A percentile compares a stretch with the other conserved stretches of the same genome.
These are phyloP conservation scores for Basileuterus tristriatus DNA, from an alignment of 2,797 vertebrate species.

Conservation along the genomic window DNA sequence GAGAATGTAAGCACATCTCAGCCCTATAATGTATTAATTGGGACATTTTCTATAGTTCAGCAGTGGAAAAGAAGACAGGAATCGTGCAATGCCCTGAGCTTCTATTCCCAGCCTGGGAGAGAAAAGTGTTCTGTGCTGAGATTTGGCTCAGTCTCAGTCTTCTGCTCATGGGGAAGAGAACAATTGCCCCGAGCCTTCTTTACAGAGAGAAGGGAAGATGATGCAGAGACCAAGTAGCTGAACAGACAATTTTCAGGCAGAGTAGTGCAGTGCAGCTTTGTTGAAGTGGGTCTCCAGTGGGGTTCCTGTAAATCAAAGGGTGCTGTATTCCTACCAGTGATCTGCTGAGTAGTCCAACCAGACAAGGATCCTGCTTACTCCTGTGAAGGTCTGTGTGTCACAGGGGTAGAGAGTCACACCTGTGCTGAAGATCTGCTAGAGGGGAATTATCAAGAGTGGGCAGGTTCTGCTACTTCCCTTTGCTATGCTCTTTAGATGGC, in stretches of 20 bases:
- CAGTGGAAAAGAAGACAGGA: not conserved
- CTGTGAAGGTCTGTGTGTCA: not conserved
- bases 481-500: not conserved
- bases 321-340: not conserved
- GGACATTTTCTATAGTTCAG: conserved; percentile 31
- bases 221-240: not conserved
- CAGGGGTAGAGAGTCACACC: not conserved
- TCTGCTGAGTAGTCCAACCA: not conserved
- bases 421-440: not conserved
- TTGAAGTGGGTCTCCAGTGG: not conserved
- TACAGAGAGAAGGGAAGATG: not conserved
- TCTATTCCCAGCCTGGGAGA: not conserved
- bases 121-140: not conserved
- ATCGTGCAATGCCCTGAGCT: not conserved
- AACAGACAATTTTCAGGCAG: not conserved
- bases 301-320: not conserved
- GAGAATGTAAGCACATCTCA: conserved; percentile 47
- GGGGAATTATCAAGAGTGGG: not conserved
- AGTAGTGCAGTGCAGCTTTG: not conserved
- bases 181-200: not conserved
- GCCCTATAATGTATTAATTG: conserved; percentile 45
- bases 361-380: not conserved
- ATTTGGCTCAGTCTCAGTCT: not conserved
- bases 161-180: not conserved
- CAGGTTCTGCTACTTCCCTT: not conserved